Base-by-base conservation (phyloP, 2,888 invertebrate genomes). In the Cheilosia urbana region DNA sequence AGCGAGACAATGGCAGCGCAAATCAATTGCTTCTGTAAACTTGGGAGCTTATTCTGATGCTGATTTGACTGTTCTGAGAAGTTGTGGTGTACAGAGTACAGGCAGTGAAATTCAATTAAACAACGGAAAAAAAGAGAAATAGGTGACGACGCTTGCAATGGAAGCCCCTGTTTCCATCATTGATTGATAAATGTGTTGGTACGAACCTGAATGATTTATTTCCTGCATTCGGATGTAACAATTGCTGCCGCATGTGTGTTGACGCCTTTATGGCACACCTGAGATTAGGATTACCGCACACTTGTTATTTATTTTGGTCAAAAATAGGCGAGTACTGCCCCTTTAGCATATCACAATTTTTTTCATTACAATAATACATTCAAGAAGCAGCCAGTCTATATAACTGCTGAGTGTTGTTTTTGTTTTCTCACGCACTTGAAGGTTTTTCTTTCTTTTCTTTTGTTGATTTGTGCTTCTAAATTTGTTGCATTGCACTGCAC, bases 341-440 rank as follows among this genome's bases (percentile, higher is more conserved):
- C 53, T 49, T 53, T 15, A 42, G 57, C 75, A 68, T 58, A 55
- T 68, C 65, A 79, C 63, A 5, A 19, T 71, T 27, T 55, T 51
- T 71, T 71, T 84, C 69, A 84, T 79, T 34, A 84, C 84, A 79
- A 27, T 7, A 65, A 45, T 37, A 77, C 17, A 83, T 55, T 45
- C n/a, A 57, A 66, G 66, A 57, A 51, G 9, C 21, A 78, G 49
- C 15, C 21, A 73, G 30, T 21, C 69, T 34, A 11, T 34, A 11
- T 34, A 11, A 58, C 66, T 60, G 30, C 27, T 75, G 60, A 63
- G 55, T 78, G 78, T 71, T 84, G 84, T 79, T 84, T 84, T 79
- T 79, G 75, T 84, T 84, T 79, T 84, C 69, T 75, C 79, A 76
- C 49, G 79, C 79, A 84, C 69, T 75, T 58, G 69, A 49, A 30